These are phyloP conservation scores for Antechinus flavipes DNA, from an alignment of 2,113 vertebrate genomes.

Conservation along the genomic window DNA sequence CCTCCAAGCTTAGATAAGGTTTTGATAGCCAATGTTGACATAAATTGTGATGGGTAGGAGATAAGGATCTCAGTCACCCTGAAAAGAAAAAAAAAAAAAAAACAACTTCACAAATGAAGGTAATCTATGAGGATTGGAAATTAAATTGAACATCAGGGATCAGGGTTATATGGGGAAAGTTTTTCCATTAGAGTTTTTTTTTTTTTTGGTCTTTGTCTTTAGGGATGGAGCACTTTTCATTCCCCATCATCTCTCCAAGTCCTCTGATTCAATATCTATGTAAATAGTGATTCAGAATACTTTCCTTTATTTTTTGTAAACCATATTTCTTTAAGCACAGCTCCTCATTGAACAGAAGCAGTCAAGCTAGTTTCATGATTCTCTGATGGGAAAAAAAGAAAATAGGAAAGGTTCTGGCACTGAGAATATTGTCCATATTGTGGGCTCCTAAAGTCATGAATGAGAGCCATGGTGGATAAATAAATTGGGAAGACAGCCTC, in stretches of 20 bases:
- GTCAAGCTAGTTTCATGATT: background rate
- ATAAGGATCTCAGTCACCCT: constrained; percentile 6
- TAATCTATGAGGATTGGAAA: constrained; percentile 63
- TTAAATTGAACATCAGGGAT: constrained; percentile 52
- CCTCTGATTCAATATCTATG: constrained; percentile 28
- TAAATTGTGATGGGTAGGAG: constrained; percentile 37
- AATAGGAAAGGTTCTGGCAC: background rate
- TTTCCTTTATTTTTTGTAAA: constrained; percentile 3
- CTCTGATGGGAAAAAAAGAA: background rate
- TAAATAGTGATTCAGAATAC: background rate
- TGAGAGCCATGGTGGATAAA: background rate
- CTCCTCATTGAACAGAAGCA: background rate
- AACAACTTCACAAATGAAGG: constrained; percentile 59
- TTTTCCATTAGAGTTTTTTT: constrained; percentile 35
- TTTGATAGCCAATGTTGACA: constrained; percentile 58
- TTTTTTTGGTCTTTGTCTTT: constrained; percentile 37
- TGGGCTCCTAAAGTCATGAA: background rate
- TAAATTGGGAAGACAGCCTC: background rate
- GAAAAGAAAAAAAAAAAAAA: constrained; percentile 36
- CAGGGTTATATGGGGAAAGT: constrained; percentile 16
- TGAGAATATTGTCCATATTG: background rate
- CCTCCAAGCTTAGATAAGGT: constrained; percentile 63
- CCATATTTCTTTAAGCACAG: constrained; percentile 34
- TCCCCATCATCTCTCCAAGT: constrained; percentile 5
- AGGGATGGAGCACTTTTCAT: constrained; percentile 19